Evolutionary conservation across 2,888 invertebrate species (phyloP).

Genomic region (Rhorus exstirpatorius): DNA sequence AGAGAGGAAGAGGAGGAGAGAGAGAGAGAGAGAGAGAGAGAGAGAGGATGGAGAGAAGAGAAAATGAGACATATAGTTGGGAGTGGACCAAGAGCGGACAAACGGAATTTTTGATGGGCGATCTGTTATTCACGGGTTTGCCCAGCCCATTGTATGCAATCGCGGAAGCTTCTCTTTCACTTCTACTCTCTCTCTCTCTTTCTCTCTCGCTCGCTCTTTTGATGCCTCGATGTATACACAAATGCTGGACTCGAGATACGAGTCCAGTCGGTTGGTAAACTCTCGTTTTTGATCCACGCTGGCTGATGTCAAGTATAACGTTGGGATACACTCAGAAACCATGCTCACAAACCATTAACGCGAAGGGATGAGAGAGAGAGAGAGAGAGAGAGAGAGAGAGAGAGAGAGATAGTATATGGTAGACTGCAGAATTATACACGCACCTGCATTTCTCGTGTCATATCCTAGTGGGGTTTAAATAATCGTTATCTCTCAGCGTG

Average conservation of each 20-base stretch:
- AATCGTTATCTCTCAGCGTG: conserved; percentile 57
- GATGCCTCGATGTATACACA: neutral
- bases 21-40: conserved; percentile 47
- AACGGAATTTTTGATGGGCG: conserved; percentile 83
- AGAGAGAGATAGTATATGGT: conserved; percentile 38
- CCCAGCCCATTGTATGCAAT: conserved; percentile 78
- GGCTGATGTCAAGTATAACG: neutral
- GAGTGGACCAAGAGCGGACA: conserved; percentile 70
- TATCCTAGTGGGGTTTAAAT: conserved; percentile 41
- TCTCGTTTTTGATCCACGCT: conserved; percentile 6
- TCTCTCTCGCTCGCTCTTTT: neutral
- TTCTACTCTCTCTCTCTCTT: neutral
- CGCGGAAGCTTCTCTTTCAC: conserved; percentile 67
- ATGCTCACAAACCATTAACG: conserved; percentile 45
- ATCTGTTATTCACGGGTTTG: conserved; percentile 80
- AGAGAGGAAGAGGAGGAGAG: conserved; percentile 62
- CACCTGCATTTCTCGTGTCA: conserved; percentile 44
- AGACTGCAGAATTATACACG: neutral
- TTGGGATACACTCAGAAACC: neutral
- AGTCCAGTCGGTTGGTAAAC: conserved; percentile 24
- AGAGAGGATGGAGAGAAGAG: conserved; percentile 51
- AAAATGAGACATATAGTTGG: conserved; percentile 25
- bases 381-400: conserved; percentile 23
- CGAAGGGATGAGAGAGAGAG: conserved; percentile 9
- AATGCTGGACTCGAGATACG: neutral